Evolutionary conservation across 1,140 invertebrate species (phyloP), one percentile per base, ranked within the genome.

Genomic region (Calliphora vicina): DNA sequence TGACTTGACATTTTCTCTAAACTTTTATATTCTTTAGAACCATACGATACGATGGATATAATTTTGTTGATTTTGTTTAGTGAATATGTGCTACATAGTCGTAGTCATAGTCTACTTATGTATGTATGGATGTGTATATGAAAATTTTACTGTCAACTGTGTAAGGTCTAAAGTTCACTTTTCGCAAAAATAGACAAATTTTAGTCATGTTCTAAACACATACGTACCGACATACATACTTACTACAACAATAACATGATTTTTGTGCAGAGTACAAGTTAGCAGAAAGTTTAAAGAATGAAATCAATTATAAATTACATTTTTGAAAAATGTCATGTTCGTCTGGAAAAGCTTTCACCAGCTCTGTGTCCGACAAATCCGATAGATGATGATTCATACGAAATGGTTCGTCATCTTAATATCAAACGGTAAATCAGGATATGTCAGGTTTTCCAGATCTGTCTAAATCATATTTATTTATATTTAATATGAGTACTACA

Each of bases 101-200:
- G 50, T n/a, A 17, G n/a, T n/a, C n/a, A n/a, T n/a, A 12, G 43
- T 45, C 43, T 45, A 15, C 15, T 4, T 45, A 15, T 45, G 9
- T 57, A 57, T 15, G 15, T 35, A 35, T 45, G 9, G 15, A 6
- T 57, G 15, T 15, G 1, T 57, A 1, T 57, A 57, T 35, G 73
- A 76, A 76, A 35, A 76, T 76, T 76, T 76, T 76, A 57, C 73
- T 76, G 73, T 76, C 73, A 76, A 76, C 73, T 76, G 29, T 76
- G 13, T 76, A 76, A 76, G 73, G 73, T 76, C 73, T 76, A 76
- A 76, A 76, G 73, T 76, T 76, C 73, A 76, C 27, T 42, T 76
- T 57, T 57, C n/a, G 12, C 50, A 57, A n/a, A 35, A 76, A 76
- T 29, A 76, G 73, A 76, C 73, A 76, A 76, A 76, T 76, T 76